Evolutionary conservation across 2,888 invertebrate genomes (phyloP).

Genomic region (Apamea epomidion): DNA sequence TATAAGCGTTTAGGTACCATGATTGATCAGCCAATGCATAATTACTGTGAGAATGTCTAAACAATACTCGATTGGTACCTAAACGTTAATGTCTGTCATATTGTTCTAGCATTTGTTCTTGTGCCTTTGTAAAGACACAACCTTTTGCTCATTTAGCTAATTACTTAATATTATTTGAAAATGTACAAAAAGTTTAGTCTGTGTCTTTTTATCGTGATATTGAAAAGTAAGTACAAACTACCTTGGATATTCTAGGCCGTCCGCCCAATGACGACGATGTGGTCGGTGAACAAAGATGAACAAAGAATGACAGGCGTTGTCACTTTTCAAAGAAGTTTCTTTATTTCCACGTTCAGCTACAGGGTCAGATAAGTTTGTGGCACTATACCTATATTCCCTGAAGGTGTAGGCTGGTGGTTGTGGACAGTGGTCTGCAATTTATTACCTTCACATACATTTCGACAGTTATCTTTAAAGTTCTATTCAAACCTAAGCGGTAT

Average conservation of each 20-base stretch:
- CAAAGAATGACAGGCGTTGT: neutral
- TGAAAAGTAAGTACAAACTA: constrained; percentile 57
- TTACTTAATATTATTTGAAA: constrained; percentile 7
- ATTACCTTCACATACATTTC: neutral
- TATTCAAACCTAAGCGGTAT: too few relatives aligned
- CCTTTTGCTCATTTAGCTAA: constrained; percentile 3
- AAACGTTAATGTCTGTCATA: constrained; percentile 6
- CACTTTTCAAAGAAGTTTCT: neutral
- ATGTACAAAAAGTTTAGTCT: constrained; percentile 45
- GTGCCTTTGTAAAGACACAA: neutral
- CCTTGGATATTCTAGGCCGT: neutral
- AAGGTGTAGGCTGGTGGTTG: neutral
- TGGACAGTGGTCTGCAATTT: neutral
- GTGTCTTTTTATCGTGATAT: constrained; percentile 42
- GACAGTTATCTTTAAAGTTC: neutral
- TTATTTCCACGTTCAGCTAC: neutral
- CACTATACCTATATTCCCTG: neutral
- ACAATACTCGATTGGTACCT: constrained; percentile 34
- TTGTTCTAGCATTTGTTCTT: constrained; percentile 37
- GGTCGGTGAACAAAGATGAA: neutral
- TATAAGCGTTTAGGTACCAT: constrained; percentile 15
- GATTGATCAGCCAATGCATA: constrained; percentile 22
- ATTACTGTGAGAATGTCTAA: constrained; percentile 49
- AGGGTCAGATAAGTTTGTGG: neutral
- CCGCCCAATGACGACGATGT: neutral